Evolutionary conservation across 1,140 invertebrate species (phyloP).

Genomic region (Dysdera silvatica): DNA sequence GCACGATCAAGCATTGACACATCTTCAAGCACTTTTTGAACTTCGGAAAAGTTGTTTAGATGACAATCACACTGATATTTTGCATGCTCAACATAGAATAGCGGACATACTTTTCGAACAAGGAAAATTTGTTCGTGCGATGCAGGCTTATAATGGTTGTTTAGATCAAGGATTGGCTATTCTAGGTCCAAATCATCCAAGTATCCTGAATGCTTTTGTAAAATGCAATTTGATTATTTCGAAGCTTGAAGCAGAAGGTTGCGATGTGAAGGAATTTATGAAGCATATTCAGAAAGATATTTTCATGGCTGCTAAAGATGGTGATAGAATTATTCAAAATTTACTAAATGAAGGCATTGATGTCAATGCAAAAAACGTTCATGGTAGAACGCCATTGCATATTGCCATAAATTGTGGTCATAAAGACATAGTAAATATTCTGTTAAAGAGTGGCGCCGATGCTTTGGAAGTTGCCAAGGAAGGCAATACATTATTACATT

Average conservation of each 20-base stretch:
- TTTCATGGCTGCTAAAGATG: neutral
- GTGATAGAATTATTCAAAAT: neutral
- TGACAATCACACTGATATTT: conserved; percentile 17
- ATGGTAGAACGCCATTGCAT: neutral
- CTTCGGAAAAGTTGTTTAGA: conserved; percentile 20
- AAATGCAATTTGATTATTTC: neutral
- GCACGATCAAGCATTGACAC: conserved; percentile 6
- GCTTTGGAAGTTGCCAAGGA: neutral
- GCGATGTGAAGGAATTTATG: neutral
- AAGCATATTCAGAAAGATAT: neutral
- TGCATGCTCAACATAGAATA: conserved; percentile 16
- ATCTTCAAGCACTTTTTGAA: conserved; percentile 8
- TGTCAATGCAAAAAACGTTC: neutral
- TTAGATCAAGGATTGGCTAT: neutral
- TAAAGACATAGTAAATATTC: neutral
- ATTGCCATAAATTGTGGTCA: neutral
- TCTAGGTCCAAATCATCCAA: conserved; percentile 11
- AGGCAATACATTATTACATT: neutral
- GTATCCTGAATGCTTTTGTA: neutral
- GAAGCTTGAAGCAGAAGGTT: neutral
- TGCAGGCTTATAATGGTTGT: neutral
- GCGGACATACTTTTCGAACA: neutral
- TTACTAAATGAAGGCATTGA: neutral
- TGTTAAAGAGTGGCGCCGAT: neutral
- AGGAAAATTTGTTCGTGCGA: conserved; percentile 5